These are phyloP conservation scores for Diabrotica virgifera DNA, from an alignment of 1,140 invertebrate species.

Conservation along the genomic window DNA sequence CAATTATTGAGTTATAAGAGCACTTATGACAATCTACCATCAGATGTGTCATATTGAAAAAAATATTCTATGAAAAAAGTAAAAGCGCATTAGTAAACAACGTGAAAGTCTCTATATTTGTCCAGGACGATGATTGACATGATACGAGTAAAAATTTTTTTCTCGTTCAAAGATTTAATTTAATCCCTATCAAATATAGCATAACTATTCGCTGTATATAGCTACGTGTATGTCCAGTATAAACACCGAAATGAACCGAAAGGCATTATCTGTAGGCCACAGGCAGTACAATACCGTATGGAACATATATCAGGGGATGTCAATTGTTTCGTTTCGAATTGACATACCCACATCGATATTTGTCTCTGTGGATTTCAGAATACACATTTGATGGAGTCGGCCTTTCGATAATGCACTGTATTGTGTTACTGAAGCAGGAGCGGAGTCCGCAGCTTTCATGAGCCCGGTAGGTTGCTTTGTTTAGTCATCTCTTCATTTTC, in stretches of 20 bases:
- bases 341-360: conserved; percentile 19
- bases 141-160: too few relatives aligned
- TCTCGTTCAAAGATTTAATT: not conserved
- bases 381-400: conserved; percentile 16
- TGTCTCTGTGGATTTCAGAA: conserved; percentile 16
- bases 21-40: too few relatives aligned
- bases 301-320: conserved; percentile 21
- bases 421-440: not conserved
- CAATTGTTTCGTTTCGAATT: conserved; percentile 19
- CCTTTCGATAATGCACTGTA: conserved; percentile 9
- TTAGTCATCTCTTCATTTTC: too few relatives aligned
- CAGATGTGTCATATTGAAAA: too few relatives aligned
- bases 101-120: too few relatives aligned
- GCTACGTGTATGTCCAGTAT: conserved; percentile 5
- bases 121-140: too few relatives aligned
- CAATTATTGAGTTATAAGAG: too few relatives aligned
- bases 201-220: not conserved
- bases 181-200: not conserved
- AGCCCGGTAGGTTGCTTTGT: too few relatives aligned
- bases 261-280: conserved; percentile 16
- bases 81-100: too few relatives aligned
- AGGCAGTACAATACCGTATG: conserved; percentile 12
- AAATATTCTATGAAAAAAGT: too few relatives aligned
- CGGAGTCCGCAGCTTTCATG: not conserved
- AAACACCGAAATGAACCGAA: conserved; percentile 18